Base-by-base conservation (phyloP, 1,140 invertebrate genomes). In the Chironomus striatipennis region DNA sequence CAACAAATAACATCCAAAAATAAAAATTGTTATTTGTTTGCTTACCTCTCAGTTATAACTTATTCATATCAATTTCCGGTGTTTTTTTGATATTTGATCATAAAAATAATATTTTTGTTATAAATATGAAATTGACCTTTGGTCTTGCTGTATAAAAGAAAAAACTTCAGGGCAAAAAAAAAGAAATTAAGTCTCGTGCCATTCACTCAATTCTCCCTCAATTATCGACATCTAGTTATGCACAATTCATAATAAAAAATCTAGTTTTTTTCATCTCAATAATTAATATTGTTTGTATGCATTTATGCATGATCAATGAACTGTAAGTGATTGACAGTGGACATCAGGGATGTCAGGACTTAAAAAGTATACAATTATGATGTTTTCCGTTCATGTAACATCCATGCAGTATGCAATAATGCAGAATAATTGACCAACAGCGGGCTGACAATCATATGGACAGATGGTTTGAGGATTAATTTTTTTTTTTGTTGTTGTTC, bases 371-470 rank as follows among this genome's bases (percentile, higher is more conserved):
- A 15, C 12, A 57, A n/a, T 57, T 57, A 57, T 57, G 47, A 12
- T 34, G 24, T 34, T 34, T 34, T 34, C 24, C 24, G 24, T 34
- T 34, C 24, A 34, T 34, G 24, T 5, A 34, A 34, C 24, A 34
- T 34, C 5, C 24, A 34, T 1, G 24, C 24, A 34, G 2, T 2
- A 70, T 70, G 65, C 65, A 70, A 20, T 18, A 70, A 18, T 70
- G 65, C 65, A 70, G 65, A 70, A 70, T 70, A 70, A 70, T 70
- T 70, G 65, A 70, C 65, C 65, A 70, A 10, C 65, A 70, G 20
- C 18, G 7, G 18, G 24, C 24, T 67, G 9, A 9, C 65, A 70
- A 8, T 57, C 65, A 20, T 70, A 20, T 21, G 65, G 65, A 70
- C 65, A 70, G 65, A 18, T 70, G 65, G n/a, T 7, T 9, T 5